Evolutionary conservation across 2,113 vertebrate genomes (phyloP).

Genomic region (Cyanoderma ruficeps): DNA sequence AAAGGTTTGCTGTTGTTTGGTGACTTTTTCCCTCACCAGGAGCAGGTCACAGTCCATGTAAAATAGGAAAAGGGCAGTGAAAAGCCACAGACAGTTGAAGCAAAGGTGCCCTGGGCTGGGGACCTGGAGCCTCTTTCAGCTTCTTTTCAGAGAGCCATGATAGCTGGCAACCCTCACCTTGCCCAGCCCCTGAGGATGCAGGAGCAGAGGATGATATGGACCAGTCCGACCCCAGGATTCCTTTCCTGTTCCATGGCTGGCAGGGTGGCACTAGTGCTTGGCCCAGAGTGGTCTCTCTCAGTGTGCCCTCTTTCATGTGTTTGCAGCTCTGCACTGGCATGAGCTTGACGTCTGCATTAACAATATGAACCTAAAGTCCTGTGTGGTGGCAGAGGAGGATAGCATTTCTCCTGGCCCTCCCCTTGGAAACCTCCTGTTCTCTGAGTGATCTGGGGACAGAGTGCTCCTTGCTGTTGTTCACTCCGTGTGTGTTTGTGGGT

Average conservation of each 20-base stretch:
- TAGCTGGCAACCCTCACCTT: not conserved
- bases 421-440: not conserved
- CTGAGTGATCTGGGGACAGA: fast-evolving
- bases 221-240: not conserved
- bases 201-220: not conserved
- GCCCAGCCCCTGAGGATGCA: fast-evolving
- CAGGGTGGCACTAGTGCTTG: not conserved
- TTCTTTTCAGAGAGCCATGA: not conserved
- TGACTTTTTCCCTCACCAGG: not conserved
- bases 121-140: not conserved
- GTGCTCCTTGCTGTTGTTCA: not conserved
- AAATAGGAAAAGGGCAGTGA: not conserved
- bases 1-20: fast-evolving
- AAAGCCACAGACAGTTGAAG: not conserved
- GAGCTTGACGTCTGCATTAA: not conserved
- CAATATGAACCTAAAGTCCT: fast-evolving
- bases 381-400: not conserved
- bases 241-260: not conserved
- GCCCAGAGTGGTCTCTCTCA: not conserved
- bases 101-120: not conserved
- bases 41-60: not conserved
- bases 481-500: fast-evolving
- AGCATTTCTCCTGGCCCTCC: not conserved
- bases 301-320: fast-evolving
- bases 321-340: fast-evolving